Percentiles rank a stretch among this genome's conserved stretches.
Conservation (phyloP, 2,113 vertebrate genomes). For the Urocynchramus pylzowi region DNA sequence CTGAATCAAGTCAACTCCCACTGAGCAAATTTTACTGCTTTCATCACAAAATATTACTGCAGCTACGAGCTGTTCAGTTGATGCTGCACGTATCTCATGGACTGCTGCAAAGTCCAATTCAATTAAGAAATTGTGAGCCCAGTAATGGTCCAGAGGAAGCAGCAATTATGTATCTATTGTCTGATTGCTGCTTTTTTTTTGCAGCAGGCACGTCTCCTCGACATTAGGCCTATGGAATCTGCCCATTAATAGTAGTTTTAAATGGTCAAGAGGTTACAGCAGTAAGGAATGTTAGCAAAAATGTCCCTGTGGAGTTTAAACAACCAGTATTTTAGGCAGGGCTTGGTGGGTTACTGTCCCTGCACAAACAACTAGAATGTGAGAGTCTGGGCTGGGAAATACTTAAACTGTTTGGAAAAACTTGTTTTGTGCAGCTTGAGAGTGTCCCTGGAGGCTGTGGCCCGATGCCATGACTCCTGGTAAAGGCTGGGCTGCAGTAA, state of each 20-base stretch:
- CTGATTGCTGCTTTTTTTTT: neutral
- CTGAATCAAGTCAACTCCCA: neutral
- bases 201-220: slow-evolving; percentile 3
- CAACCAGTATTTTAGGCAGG: slow-evolving; percentile 50
- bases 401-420: slow-evolving; percentile 66
- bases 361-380: slow-evolving; percentile 66
- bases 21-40: neutral
- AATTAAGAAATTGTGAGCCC: neutral
- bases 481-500: slow-evolving; percentile 64
- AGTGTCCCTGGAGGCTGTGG: slow-evolving; percentile 65
- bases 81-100: accelerated
- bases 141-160: neutral
- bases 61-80: neutral
- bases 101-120: neutral
- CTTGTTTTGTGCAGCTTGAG: slow-evolving; percentile 66
- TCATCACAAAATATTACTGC: neutral
- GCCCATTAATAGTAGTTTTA: slow-evolving; percentile 37
- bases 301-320: slow-evolving; percentile 59
- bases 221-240: slow-evolving; percentile 26
- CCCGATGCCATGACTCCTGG: slow-evolving; percentile 59
- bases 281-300: slow-evolving; percentile 38
- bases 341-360: slow-evolving; percentile 59
- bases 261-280: slow-evolving; percentile 45
- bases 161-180: neutral
- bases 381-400: slow-evolving; percentile 64